Conservation (phyloP, 1,140 invertebrate genomes). For the Lasioglossum baleicum region DNA sequence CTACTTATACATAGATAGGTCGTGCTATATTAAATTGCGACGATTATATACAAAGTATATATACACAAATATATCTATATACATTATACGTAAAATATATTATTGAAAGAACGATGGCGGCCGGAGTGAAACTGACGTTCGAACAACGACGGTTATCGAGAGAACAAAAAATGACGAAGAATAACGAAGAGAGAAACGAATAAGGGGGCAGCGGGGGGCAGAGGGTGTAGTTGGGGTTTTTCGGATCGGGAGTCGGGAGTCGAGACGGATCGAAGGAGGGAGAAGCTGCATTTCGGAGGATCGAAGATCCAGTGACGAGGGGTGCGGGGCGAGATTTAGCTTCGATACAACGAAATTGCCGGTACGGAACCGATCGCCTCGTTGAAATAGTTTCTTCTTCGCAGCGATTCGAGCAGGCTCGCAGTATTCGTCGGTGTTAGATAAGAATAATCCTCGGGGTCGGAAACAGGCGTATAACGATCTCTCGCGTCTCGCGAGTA, state of each 20-base stretch:
- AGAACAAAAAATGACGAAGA: too few relatives aligned
- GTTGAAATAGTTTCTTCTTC: not conserved
- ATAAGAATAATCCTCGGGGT: too few relatives aligned
- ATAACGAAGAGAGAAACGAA: slow-evolving; percentile 9
- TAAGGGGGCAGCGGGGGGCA: not conserved
- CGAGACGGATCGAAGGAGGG: not conserved
- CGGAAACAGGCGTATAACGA: too few relatives aligned
- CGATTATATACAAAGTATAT: slow-evolving; percentile 45
- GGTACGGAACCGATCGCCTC: slow-evolving; percentile 9
- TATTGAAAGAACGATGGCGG: slow-evolving; percentile 31
- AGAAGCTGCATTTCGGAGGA: slow-evolving; percentile 2
- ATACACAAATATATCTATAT: slow-evolving; percentile 42
- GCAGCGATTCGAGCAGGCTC: not conserved
- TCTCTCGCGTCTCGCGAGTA: too few relatives aligned
- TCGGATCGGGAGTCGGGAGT: too few relatives aligned
- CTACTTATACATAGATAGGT: slow-evolving; percentile 52
- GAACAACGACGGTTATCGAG: slow-evolving; percentile 27
- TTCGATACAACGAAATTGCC: slow-evolving; percentile 25
- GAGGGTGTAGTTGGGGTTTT: too few relatives aligned
- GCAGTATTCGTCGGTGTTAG: too few relatives aligned
- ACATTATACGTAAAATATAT: slow-evolving; percentile 40
- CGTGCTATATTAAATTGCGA: slow-evolving; percentile 40
- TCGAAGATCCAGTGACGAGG: not conserved
- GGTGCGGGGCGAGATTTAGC: not conserved
- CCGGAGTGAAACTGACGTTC: slow-evolving; percentile 3